Conservation (phyloP, 2,113 vertebrate species). For the Corapipo altera region DNA sequence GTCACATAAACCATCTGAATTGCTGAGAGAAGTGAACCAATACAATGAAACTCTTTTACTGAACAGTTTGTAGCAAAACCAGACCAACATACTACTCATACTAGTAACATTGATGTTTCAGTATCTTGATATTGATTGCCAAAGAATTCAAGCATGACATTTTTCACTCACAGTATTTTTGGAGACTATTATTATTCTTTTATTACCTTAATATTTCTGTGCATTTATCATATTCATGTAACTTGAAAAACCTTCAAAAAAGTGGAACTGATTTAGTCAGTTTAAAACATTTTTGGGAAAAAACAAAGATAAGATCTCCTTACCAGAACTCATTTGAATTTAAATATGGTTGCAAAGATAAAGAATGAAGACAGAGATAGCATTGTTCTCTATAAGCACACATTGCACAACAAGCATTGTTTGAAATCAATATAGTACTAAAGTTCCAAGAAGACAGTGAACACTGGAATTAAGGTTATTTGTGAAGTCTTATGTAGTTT, state of each 20-base stretch:
- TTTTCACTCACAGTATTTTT: background rate
- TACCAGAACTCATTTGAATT: background rate
- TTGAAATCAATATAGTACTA: background rate
- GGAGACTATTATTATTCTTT: background rate
- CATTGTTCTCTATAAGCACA: rapidly evolving
- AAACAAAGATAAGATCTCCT: background rate
- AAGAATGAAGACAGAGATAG: background rate
- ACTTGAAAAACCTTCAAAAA: background rate
- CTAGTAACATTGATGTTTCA: background rate
- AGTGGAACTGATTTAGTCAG: background rate
- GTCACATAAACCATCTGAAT: background rate
- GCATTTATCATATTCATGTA: background rate
- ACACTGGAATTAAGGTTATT: background rate
- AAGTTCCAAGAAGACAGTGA: background rate
- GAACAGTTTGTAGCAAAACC: background rate
- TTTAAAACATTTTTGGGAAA: background rate
- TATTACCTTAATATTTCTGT: background rate
- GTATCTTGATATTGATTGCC: background rate
- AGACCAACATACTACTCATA: background rate
- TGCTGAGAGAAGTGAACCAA: background rate
- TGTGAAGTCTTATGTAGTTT: background rate
- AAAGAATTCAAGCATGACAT: background rate
- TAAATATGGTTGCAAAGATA: background rate
- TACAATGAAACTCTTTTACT: background rate
- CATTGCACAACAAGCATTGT: background rate